Conservation (phyloP, 2,113 vertebrate species). For the Nerophis ophidion region DNA sequence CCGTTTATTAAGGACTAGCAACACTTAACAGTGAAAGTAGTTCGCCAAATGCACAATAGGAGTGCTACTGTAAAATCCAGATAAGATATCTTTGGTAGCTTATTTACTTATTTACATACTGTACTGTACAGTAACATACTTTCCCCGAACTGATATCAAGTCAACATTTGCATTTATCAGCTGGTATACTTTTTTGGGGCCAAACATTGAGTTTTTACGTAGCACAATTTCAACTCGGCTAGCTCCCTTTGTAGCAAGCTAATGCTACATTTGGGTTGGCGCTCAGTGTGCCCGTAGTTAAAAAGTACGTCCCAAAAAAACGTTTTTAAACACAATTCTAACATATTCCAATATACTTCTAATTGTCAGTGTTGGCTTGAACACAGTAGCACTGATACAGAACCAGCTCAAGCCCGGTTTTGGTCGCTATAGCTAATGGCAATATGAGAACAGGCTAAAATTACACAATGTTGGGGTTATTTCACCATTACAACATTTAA, state of each 20-base stretch:
- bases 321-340: not conserved
- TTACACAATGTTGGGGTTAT: not conserved
- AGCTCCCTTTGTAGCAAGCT: slow-evolving; percentile 10
- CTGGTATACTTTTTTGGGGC: not conserved
- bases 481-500: not conserved
- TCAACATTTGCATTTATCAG: too few relatives aligned
- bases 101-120: not conserved
- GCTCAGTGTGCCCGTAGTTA: not conserved
- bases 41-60: too few relatives aligned
- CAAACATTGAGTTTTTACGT: not conserved
- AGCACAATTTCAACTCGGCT: not conserved
- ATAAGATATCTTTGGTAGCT: not conserved
- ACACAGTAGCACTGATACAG: not conserved
- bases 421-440: slow-evolving; percentile 24
- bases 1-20: too few relatives aligned
- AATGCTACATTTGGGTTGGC: not conserved
- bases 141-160: not conserved
- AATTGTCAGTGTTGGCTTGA: not conserved
- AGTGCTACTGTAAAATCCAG: too few relatives aligned
- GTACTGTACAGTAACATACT: not conserved
- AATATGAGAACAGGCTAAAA: slow-evolving; percentile 9
- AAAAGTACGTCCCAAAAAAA: not conserved
- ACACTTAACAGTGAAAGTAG: too few relatives aligned
- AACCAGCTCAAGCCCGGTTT: not conserved
- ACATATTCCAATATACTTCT: not conserved